Base-by-base conservation (phyloP, 2,888 invertebrate genomes). In the Leptarthrus brevirostris region DNA sequence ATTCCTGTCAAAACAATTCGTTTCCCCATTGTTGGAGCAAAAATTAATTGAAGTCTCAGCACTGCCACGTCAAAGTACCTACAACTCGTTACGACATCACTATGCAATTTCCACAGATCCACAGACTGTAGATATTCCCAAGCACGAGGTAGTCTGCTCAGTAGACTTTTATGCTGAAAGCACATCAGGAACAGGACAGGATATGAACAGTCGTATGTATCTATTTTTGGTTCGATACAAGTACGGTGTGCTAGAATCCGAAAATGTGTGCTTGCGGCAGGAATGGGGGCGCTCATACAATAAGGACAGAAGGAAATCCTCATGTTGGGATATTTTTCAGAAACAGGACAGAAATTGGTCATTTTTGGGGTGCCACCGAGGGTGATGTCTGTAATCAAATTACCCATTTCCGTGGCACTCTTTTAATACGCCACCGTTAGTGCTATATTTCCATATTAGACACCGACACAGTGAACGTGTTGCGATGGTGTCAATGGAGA, bases 391-490 rank as follows among this genome's bases (percentile, higher is more conserved):
- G 58, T 58, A 36, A 58, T 36, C 36, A 36, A 58, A 58, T 58
- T 58, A 36, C 58, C 18, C 18, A n/a, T 12, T 10, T 34, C 36
- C n/a, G 34, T 40, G 6, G 20, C 20, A 36, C 4, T 16, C 16
- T 34, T 58, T 16, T 16, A 10, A 3, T 16, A 5, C 12, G 56
- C 5, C 34, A 16, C 16, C 6, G 5, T 18, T n/a, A 16, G 26
- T 54, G 54, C 30, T 56, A 8, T 34, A 30, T 30, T n/a, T 56
- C 16, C 56, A 56, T 30, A 56, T 56, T 56, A 56, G 16, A 34
- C 22, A 56, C 14, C 30, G 18, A 56, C 30, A 30, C 56, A 18
- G 34, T 16, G 56, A 10, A 18, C 16, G 56, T n/a, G 34, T 56
- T 56, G 14, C 34, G 14, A 16, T 56, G 56, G 16, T 40, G n/a